A percentile compares a stretch with the other conserved stretches of the same genome.
These are phyloP conservation scores for Gymnoscopelus braueri DNA, from an alignment of 2,797 vertebrate genomes.

Conservation along the genomic window DNA sequence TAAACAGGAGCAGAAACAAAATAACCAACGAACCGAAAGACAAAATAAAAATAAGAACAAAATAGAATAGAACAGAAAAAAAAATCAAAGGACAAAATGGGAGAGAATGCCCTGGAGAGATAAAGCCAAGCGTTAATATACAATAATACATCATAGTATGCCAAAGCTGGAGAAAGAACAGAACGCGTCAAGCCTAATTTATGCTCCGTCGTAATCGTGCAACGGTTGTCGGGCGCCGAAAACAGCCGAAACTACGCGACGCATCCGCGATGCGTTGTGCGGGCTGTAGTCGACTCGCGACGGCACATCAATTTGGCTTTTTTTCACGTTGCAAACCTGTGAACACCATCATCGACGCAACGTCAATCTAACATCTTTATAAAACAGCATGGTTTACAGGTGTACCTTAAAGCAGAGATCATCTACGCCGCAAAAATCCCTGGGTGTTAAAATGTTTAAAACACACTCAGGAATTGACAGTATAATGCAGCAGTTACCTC, in stretches of 20 bases:
- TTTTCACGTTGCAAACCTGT: slow-evolving; percentile 66
- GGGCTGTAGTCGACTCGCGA: too few species aligned
- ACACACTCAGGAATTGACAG: neutral
- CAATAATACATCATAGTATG: slow-evolving; percentile 84
- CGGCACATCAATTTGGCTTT: too few species aligned
- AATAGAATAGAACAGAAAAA: slow-evolving; percentile 8
- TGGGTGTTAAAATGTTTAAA: slow-evolving; percentile 31
- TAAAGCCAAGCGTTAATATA: slow-evolving; percentile 83
- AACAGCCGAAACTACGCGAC: too few species aligned
- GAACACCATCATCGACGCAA: slow-evolving; percentile 61
- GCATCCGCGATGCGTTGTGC: too few species aligned
- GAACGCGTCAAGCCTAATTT: slow-evolving; percentile 60
- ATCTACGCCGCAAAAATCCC: slow-evolving; percentile 82
- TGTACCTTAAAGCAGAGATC: slow-evolving; percentile 85
- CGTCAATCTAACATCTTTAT: slow-evolving; percentile 79
- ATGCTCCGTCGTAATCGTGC: too few species aligned
- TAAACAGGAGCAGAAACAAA: slow-evolving; percentile 77
- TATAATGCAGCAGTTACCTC: neutral
- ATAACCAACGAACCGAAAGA: slow-evolving; percentile 24
- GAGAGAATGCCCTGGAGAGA: slow-evolving; percentile 83
- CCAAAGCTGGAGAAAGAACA: slow-evolving; percentile 75
- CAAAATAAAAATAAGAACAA: slow-evolving; percentile 40
- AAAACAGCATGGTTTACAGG: slow-evolving; percentile 84
- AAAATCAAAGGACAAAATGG: slow-evolving; percentile 58
- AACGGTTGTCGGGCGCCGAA: too few species aligned